Base-by-base conservation (phyloP, 2,888 invertebrate genomes). In the Odontomyia ornata region DNA sequence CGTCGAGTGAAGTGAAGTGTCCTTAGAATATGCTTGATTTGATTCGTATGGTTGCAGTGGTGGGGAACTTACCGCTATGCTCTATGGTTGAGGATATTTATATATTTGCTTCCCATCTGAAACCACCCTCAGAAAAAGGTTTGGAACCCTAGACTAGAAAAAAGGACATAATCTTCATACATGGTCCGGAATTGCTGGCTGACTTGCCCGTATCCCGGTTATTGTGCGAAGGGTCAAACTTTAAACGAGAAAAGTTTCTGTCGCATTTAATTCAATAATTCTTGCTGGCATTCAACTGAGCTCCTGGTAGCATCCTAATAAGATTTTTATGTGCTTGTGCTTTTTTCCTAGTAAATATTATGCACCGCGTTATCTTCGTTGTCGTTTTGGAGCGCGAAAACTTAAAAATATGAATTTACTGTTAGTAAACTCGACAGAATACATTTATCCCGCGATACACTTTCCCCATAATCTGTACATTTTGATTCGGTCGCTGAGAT, bases 171-270 rank as follows among this genome's bases (percentile, higher is more conserved):
- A 36, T 5, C 18, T 21, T 60, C 23, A 21, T 21, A 18, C 11
- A 21, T 60, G 27, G 4, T 60, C 27, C 25, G 15, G 15, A n/a
- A 64, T 30, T 28, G 30, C 3, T 64, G 27, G 28, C 36, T 30
- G 21, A 11, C 64, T 25, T 27, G 27, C 28, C 36, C 30, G 28
- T 5, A 7, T 11, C 23, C 25, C 60, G 25, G 25, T 15, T 71
- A 72, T 30, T 72, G 56, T 72, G 30, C 72, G 56, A 72, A 64
- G 65, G 60, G 64, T 15, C 57, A 72, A 76, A 78, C 71, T 78
- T 78, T 78, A 78, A 78, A 78, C 78, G 76, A 78, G 78, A 78
- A 78, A 78, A 78, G 78, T 78, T 78, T 78, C 65, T 78, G 72
- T 72, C 78, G 72, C 72, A 76, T 65, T 78, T 78, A 72, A 72